These are phyloP conservation scores for Forbesichthys papilliferus DNA, from an alignment of 2,113 vertebrate species.

Conservation along the genomic window DNA sequence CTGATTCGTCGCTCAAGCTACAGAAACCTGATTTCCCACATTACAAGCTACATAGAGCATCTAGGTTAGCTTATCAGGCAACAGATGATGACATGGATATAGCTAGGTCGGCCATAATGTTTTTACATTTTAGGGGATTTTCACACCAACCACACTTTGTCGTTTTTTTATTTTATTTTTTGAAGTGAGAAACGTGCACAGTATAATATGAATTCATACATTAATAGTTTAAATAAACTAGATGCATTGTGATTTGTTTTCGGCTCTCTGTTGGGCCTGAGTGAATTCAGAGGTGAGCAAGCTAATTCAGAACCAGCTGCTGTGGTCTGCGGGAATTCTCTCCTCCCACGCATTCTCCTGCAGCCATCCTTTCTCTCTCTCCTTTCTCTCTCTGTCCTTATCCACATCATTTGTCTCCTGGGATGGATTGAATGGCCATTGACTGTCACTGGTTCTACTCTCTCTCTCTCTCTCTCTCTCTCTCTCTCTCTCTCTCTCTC, in stretches of 20 bases:
- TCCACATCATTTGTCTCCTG: constrained; percentile 24
- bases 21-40: too few relatives aligned
- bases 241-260: not conserved
- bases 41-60: too few relatives aligned
- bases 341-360: constrained; percentile 52
- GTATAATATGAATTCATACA: not conserved
- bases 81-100: too few relatives aligned
- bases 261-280: not conserved
- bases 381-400: constrained; percentile 4
- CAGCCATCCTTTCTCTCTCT: constrained; percentile 17
- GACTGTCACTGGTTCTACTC: constrained; percentile 16
- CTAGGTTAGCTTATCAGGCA: too few relatives aligned
- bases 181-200: not conserved
- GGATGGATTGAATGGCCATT: constrained; percentile 37
- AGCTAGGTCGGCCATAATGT: too few relatives aligned
- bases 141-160: not conserved
- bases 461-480: constrained; percentile 16
- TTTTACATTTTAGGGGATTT: too few relatives aligned
- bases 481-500: not conserved
- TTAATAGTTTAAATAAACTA: not conserved
- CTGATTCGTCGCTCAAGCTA: too few relatives aligned
- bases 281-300: constrained; percentile 3
- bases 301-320: constrained; percentile 54
- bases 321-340: constrained; percentile 51
- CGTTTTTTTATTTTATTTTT: not conserved